Conservation (phyloP, 2,888 invertebrate species). For the Dromius quadrimaculatus region DNA sequence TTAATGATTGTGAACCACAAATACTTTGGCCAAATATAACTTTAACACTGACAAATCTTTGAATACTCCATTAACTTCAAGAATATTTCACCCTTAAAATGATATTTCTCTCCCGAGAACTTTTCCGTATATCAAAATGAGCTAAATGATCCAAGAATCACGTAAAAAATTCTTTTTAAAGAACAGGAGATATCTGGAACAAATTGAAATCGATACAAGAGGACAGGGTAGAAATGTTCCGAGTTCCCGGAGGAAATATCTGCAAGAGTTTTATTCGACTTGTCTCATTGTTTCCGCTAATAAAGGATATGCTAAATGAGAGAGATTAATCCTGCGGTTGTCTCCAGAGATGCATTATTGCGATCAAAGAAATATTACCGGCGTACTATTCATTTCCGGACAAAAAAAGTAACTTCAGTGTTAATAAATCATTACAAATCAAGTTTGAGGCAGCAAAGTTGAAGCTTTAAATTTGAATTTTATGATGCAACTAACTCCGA, state of each 20-base stretch:
- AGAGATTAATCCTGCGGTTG: constrained; percentile 13
- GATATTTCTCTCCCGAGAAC: no score
- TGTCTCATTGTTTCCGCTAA: constrained; percentile 18
- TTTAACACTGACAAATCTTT: no score
- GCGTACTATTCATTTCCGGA: not conserved
- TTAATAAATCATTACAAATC: not conserved
- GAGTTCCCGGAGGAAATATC: constrained; percentile 33
- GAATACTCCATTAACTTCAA: no score
- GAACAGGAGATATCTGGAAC: not conserved
- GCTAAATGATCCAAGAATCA: constrained; percentile 40
- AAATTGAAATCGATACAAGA: not conserved
- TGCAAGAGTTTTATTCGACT: constrained; percentile 22
- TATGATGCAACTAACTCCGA: not conserved
- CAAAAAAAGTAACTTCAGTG: not conserved
- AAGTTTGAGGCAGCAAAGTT: not conserved
- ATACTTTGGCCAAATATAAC: no score
- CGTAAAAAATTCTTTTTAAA: constrained; percentile 17
- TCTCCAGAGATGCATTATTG: constrained; percentile 4
- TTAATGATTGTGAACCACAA: no score
- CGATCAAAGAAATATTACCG: constrained; percentile 14
- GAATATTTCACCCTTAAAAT: no score
- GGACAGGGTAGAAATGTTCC: not conserved
- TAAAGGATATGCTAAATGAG: constrained; percentile 12
- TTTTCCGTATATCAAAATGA: no score
- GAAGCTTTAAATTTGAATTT: not conserved